Conservation (phyloP, 2,888 invertebrate genomes). For the Drosophila phalerata region DNA sequence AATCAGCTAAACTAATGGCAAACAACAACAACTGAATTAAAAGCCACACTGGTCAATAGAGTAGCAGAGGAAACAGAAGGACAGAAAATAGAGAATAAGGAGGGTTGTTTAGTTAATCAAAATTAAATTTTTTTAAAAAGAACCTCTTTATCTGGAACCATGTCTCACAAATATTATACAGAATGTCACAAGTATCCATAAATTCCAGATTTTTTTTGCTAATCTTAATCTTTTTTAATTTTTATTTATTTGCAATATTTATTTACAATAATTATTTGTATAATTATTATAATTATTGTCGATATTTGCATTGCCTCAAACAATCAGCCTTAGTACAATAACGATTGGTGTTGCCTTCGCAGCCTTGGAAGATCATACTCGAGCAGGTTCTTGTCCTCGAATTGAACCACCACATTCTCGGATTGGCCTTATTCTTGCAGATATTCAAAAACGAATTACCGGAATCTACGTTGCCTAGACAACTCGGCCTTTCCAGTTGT, state of each 20-base stretch:
- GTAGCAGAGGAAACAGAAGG: constrained; percentile 28
- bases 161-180: too few relatives aligned
- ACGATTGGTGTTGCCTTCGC: constrained; percentile 17
- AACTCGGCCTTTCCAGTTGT: not conserved
- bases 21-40: constrained; percentile 65
- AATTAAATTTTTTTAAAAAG: too few relatives aligned
- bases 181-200: too few relatives aligned
- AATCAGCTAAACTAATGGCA: constrained; percentile 69
- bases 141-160: too few relatives aligned
- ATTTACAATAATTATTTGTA: too few relatives aligned
- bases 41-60: constrained; percentile 30
- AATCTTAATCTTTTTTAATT: not conserved
- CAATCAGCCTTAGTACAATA: constrained; percentile 13
- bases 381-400: not conserved
- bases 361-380: not conserved
- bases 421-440: constrained; percentile 1
- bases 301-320: constrained; percentile 2
- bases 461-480: not conserved
- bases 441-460: not conserved
- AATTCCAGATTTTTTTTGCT: too few relatives aligned
- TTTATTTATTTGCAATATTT: too few relatives aligned
- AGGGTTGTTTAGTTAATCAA: not conserved
- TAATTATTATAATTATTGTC: not conserved
- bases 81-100: not conserved
- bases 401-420: constrained; percentile 18